A percentile compares a stretch with the other conserved stretches of the same genome.
Conservation (phyloP, 2,113 vertebrate species). For the Sciurus niger region DNA sequence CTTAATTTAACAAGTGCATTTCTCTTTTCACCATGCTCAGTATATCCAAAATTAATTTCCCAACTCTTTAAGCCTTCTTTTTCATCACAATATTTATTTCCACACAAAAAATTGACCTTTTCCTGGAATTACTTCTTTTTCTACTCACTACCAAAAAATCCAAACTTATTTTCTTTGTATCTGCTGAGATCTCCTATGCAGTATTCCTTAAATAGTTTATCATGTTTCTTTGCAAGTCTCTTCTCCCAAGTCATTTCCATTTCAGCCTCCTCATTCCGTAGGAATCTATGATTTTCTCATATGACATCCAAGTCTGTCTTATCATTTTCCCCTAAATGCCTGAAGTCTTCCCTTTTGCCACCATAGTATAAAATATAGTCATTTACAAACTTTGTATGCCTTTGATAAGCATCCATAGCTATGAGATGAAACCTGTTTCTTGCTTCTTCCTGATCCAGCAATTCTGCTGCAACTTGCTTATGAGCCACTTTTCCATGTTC, state of each 20-base stretch:
- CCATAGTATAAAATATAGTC: conserved; percentile 99
- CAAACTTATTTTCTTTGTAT: too few relatives aligned
- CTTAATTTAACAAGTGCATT: conserved; percentile 98
- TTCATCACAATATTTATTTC: conserved; percentile 95
- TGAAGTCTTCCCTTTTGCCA: conserved; percentile 95
- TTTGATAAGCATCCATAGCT: conserved; percentile 93
- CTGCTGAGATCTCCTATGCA: too few relatives aligned
- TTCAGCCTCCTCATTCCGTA: too few relatives aligned
- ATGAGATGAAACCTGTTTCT: too few relatives aligned
- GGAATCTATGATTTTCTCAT: too few relatives aligned
- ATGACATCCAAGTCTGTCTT: too few relatives aligned
- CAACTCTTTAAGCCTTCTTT: conserved; percentile 97
- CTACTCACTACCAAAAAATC: too few relatives aligned
- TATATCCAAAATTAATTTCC: conserved; percentile 99
- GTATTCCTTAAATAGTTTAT: too few relatives aligned
- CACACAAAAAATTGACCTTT: conserved; percentile 97
- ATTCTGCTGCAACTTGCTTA: conserved; percentile 91
- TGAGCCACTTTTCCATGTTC: conserved; percentile 92
- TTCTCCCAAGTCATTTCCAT: too few relatives aligned
- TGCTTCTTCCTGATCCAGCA: conserved; percentile 89
- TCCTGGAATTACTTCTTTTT: too few relatives aligned
- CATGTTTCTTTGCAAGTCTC: too few relatives aligned
- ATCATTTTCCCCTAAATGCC: conserved; percentile 87
- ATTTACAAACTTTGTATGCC: conserved; percentile 97
- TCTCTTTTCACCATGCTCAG: conserved; percentile 96